phyloP scores from a whole-genome alignment of 2,113 vertebrate species.

The Ceyx margarethae region DNA sequence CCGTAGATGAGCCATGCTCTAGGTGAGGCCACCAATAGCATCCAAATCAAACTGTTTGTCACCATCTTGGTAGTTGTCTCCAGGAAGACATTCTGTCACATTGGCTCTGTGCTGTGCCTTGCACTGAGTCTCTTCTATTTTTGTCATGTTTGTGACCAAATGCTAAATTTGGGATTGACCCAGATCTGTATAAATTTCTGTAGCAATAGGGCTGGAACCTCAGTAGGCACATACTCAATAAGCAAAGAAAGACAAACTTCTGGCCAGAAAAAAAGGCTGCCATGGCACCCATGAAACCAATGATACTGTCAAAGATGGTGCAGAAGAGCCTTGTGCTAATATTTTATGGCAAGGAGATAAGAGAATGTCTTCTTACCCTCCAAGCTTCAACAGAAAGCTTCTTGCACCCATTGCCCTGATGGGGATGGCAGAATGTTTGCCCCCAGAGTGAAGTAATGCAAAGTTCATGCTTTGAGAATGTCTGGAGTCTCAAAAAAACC shows the following conservation, averaged over 20 bases:
- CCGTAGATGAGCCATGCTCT: accelerated
- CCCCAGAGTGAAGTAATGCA: not conserved
- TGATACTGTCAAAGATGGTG: not conserved
- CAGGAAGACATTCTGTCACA: not conserved
- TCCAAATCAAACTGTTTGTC: not conserved
- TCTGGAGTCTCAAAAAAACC: not conserved
- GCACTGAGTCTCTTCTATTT: not conserved
- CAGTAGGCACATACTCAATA: not conserved
- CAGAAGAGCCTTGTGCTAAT: not conserved
- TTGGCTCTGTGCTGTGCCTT: not conserved
- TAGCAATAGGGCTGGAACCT: not conserved
- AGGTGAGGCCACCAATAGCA: not conserved
- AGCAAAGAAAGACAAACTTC: not conserved
- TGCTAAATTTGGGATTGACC: not conserved
- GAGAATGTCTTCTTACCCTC: not conserved
- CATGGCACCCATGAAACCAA: not conserved
- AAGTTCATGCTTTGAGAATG: not conserved
- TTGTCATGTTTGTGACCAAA: not conserved
- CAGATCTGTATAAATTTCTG: not conserved
- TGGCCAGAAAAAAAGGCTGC: not conserved
- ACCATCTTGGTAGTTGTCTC: not conserved
- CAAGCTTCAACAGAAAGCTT: not conserved
- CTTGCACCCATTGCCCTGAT: not conserved
- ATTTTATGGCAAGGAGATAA: not conserved
- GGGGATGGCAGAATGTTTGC: not conserved